These are phyloP conservation scores for Sinocyclocheilus grahami DNA, from an alignment of 2,113 vertebrate species.

Conservation along the genomic window DNA sequence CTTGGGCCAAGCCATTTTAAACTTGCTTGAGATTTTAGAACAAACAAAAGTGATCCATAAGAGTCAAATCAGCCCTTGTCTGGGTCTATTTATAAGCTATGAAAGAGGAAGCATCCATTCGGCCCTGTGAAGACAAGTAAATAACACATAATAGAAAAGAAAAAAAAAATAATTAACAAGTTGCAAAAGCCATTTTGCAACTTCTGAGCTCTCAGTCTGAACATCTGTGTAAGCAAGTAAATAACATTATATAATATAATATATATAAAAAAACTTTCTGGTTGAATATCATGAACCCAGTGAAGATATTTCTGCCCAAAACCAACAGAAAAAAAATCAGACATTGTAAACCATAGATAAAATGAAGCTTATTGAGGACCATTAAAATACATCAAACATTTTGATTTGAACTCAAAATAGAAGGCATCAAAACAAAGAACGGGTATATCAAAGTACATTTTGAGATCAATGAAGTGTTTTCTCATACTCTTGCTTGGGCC, in stretches of 20 bases:
- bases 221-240: too few relatives aligned
- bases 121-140: neutral
- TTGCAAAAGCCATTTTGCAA: too few relatives aligned
- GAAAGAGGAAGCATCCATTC: neutral
- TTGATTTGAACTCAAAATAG: neutral
- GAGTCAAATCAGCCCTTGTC: neutral
- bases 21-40: neutral
- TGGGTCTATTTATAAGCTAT: neutral
- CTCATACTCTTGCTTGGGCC: neutral
- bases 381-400: neutral
- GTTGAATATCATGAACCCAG: neutral
- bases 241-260: too few relatives aligned
- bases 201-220: too few relatives aligned
- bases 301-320: neutral
- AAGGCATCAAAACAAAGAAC: neutral
- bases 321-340: too few relatives aligned
- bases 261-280: neutral
- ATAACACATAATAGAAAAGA: neutral
- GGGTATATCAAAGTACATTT: neutral
- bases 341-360: neutral
- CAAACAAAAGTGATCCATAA: neutral
- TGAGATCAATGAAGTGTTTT: too few relatives aligned
- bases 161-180: too few relatives aligned
- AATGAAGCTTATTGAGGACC: neutral
- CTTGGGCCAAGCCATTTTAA: neutral